These are phyloP conservation scores for Geopemphigus sp. DNA, from an alignment of 1,140 invertebrate species.

Conservation along the genomic window DNA sequence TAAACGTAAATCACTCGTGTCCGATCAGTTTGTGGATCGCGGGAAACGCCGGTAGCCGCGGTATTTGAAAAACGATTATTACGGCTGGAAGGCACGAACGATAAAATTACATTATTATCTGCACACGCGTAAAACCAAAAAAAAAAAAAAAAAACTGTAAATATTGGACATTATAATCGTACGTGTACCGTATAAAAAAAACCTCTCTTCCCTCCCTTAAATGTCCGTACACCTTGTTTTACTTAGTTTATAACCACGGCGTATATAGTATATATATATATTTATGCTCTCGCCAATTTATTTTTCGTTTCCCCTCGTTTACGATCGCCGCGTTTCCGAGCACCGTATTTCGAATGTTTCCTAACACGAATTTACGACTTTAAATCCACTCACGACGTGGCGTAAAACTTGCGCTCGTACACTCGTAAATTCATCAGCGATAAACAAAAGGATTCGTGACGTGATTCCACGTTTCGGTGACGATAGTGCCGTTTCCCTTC, in stretches of 20 bases:
- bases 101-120: constrained; percentile 40
- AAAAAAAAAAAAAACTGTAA: too few relatives aligned
- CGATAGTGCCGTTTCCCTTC: too few relatives aligned
- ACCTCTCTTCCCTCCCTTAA: too few relatives aligned
- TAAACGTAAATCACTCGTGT: not conserved
- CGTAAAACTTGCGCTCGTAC: not conserved
- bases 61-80: constrained; percentile 31
- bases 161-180: constrained; percentile 16
- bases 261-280: too few relatives aligned
- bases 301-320: not conserved
- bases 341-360: constrained; percentile 1
- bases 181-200: not conserved
- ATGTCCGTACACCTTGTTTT: constrained; percentile 20
- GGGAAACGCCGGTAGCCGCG: not conserved
- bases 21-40: not conserved
- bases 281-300: constrained; percentile 18
- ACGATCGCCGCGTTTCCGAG: not conserved
- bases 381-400: not conserved
- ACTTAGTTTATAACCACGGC: not conserved
- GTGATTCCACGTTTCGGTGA: not conserved
- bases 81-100: constrained; percentile 4
- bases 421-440: constrained; percentile 21
- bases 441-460: constrained; percentile 15
- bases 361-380: not conserved
- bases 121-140: not conserved